Percentiles rank a stretch among this genome's conserved stretches.
These are phyloP conservation scores for Chymomyza fuscimana DNA, from an alignment of 2,888 invertebrate species.

Conservation along the genomic window DNA sequence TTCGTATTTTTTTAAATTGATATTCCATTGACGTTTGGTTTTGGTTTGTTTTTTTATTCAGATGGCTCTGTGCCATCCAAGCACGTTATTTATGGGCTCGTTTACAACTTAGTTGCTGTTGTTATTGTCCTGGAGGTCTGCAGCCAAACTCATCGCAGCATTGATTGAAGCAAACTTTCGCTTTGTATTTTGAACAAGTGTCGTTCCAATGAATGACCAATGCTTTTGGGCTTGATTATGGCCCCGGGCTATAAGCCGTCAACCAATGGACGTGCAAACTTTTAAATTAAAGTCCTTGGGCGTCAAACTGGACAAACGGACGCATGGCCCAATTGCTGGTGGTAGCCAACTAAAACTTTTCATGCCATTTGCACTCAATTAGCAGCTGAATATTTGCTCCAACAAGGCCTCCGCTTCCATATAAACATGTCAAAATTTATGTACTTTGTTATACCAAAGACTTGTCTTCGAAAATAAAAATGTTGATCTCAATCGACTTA, in stretches of 20 bases:
- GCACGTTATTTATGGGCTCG: conserved; percentile 68
- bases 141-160: conserved; percentile 39
- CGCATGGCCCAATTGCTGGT: conserved; percentile 30
- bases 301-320: conserved; percentile 16
- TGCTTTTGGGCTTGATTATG: conserved; percentile 50
- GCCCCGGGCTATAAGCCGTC: conserved; percentile 4
- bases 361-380: conserved; percentile 48
- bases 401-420: too few relatives aligned
- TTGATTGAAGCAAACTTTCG: conserved; percentile 71
- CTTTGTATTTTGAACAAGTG: conserved; percentile 38
- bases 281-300: conserved; percentile 63
- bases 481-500: too few relatives aligned
- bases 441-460: too few relatives aligned
- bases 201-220: conserved; percentile 16
- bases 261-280: conserved; percentile 63
- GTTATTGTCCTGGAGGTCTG: background rate
- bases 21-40: conserved; percentile 69
- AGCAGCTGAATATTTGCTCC: conserved; percentile 24
- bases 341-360: conserved; percentile 1
- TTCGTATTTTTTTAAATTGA: conserved; percentile 56
- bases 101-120: conserved; percentile 54
- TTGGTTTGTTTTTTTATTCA: conserved; percentile 15
- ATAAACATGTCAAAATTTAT: too few relatives aligned
- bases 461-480: too few relatives aligned
- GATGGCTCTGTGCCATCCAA: background rate